Conservation (phyloP, 2,888 invertebrate species). For the Chalcis sispes region DNA sequence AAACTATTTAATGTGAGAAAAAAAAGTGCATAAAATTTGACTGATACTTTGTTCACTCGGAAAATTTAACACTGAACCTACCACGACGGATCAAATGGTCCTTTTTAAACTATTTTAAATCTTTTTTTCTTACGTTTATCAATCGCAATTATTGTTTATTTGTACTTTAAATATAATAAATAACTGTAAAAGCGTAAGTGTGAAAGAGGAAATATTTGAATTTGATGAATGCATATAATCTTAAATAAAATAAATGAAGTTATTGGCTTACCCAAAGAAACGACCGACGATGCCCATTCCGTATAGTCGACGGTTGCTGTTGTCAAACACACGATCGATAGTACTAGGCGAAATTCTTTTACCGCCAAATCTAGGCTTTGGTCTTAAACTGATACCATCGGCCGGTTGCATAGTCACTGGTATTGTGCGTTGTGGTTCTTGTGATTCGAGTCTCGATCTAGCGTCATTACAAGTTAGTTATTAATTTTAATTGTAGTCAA, state of each 20-base stretch:
- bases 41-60: too few species aligned
- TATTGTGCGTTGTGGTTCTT: not conserved
- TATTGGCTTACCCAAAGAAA: slow-evolving; percentile 82
- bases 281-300: slow-evolving; percentile 89
- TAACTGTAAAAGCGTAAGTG: not conserved
- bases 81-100: too few species aligned
- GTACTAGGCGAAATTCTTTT: slow-evolving; percentile 86
- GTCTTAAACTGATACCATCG: slow-evolving; percentile 67
- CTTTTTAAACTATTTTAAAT: too few species aligned
- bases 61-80: too few species aligned
- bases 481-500: too few species aligned
- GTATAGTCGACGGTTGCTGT: slow-evolving; percentile 91
- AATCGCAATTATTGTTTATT: too few species aligned
- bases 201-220: not conserved
- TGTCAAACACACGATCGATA: slow-evolving; percentile 92
- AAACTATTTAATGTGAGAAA: too few species aligned
- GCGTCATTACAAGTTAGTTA: not conserved
- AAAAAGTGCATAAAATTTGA: too few species aligned
- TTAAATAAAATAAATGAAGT: not conserved
- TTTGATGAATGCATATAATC: too few species aligned
- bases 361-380: slow-evolving; percentile 77
- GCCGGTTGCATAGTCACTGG: not conserved
- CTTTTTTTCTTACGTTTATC: too few species aligned
- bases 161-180: too few species aligned
- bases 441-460: slow-evolving; percentile 43